Conservation (phyloP, 30 jellyfish, hydroid and myxozoan species). For the Euphysa ruthae region DNA sequence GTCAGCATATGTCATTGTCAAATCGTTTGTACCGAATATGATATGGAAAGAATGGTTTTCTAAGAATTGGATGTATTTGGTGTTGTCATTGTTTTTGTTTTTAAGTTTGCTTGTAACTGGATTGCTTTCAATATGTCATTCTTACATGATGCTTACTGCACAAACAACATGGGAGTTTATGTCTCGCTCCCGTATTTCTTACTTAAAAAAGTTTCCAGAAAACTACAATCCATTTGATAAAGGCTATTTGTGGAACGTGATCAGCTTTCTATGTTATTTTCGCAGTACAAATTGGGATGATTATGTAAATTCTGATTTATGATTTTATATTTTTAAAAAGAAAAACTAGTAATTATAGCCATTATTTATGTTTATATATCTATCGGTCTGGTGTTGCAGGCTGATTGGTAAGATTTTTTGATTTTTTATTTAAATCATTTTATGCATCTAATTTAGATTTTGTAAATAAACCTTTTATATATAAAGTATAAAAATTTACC, state of each 20-base stretch:
- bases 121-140: conserved; percentile 72
- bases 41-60: conserved; percentile 69
- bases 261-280: conserved; percentile 71
- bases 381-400: no score
- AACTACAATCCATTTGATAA: conserved; percentile 90
- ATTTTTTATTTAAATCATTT: no score
- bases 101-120: conserved; percentile 42
- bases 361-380: no score
- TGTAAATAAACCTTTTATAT: no score
- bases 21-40: conserved; percentile 52
- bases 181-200: conserved; percentile 93
- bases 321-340: no score
- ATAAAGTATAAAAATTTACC: no score
- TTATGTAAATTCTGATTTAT: no score
- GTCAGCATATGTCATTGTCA: conserved; percentile 61
- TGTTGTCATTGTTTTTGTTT: conserved; percentile 35
- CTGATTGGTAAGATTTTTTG: no score
- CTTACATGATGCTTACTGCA: conserved; percentile 96
- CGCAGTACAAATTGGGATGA: conserved; percentile 81
- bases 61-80: conserved; percentile 68
- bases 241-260: conserved; percentile 71
- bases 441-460: no score
- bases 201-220: conserved; percentile 81
- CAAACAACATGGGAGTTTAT: conserved; percentile 99
- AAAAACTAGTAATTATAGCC: no score